Evolutionary conservation across 2,113 vertebrate genomes (phyloP).

Genomic region (Callocephalon fimbriatum): DNA sequence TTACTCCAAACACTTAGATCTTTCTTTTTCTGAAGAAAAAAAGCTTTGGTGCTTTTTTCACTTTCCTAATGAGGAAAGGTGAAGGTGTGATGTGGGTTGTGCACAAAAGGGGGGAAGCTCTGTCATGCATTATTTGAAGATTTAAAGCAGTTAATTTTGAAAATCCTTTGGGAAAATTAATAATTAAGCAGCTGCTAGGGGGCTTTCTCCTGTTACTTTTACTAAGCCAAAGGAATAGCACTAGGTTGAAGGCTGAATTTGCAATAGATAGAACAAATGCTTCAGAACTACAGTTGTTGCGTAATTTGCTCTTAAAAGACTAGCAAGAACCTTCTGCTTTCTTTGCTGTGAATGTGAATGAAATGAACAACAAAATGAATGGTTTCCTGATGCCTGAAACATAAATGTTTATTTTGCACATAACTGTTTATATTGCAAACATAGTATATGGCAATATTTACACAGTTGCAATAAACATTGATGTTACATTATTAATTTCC

Average conservation of each 20-base stretch:
- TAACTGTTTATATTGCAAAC: background rate
- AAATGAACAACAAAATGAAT: background rate
- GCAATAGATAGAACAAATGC: background rate
- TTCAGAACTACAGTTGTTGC: background rate
- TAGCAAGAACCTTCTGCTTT: background rate
- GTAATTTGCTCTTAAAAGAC: background rate
- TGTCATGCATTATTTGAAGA: conserved; percentile 23
- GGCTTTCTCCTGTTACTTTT: background rate
- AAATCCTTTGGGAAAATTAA: conserved; percentile 35
- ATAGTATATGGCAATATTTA: background rate
- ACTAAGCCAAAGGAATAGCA: background rate
- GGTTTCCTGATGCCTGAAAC: background rate
- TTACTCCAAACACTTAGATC: conserved; percentile 3
- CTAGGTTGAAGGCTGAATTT: background rate
- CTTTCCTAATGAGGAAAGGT: conserved; percentile 46
- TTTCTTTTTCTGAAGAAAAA: background rate
- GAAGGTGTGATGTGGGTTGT: background rate
- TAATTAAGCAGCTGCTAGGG: conserved; percentile 9
- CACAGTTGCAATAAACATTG: background rate
- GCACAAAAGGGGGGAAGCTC: background rate
- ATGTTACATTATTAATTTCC: background rate
- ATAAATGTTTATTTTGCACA: background rate
- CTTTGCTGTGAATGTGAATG: background rate
- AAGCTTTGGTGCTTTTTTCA: conserved; percentile 19
- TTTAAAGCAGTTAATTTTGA: conserved; percentile 25